Conservation (phyloP, 2,888 invertebrate genomes). For the Trisateles emortualis region DNA sequence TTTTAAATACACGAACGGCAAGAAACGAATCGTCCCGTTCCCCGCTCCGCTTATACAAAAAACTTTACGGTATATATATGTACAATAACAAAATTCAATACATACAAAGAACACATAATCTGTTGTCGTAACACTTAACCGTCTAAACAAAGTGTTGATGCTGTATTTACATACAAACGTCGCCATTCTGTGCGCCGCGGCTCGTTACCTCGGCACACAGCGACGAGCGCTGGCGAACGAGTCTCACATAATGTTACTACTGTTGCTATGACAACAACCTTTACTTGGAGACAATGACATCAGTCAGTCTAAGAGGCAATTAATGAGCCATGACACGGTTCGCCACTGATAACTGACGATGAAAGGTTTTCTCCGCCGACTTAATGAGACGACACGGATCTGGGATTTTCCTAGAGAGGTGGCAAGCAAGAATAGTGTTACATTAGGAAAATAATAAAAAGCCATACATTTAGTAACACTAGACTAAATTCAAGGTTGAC, state of each 20-base stretch:
- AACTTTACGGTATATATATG: background rate
- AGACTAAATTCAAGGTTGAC: no score
- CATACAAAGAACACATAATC: background rate
- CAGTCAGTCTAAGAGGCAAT: background rate
- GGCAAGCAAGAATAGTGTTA: no score
- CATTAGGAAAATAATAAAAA: no score
- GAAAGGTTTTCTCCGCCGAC: background rate
- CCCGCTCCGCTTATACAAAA: background rate
- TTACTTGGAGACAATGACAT: background rate
- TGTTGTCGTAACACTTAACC: background rate
- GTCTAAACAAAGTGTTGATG: constrained; percentile 11
- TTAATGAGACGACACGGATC: background rate
- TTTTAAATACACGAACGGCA: no score
- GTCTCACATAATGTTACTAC: background rate
- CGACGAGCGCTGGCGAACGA: background rate
- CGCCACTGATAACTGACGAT: background rate
- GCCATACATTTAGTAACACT: no score
- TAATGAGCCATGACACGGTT: background rate
- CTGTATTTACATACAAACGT: constrained; percentile 17
- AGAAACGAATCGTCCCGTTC: background rate
- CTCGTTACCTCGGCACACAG: background rate
- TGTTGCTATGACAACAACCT: background rate
- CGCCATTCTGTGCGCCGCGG: background rate
- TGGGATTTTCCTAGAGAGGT: no score
- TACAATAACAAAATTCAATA: background rate